phyloP scores from a whole-genome alignment of 2,888 invertebrate genomes.

The Drepanosiphum platanoidis region DNA sequence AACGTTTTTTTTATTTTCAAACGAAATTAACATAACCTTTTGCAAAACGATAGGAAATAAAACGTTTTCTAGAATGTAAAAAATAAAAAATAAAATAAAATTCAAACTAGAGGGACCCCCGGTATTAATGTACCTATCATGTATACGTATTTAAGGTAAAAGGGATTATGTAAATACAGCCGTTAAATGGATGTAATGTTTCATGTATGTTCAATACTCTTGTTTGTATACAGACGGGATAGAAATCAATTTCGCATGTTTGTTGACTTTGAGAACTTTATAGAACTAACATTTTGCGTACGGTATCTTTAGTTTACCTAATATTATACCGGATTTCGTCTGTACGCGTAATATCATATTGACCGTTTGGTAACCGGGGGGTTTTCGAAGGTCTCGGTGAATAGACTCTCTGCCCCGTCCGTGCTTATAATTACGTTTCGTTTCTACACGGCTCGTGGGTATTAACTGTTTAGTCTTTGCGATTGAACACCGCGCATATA shows the following conservation, averaged over 20 bases:
- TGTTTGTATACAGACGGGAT: background rate
- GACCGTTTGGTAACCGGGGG: background rate
- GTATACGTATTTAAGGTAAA: constrained; percentile 6
- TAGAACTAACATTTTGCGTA: background rate
- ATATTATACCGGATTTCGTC: background rate
- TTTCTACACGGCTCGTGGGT: background rate
- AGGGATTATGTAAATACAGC: constrained; percentile 41
- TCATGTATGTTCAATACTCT: constrained; percentile 31
- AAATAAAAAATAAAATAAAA: background rate
- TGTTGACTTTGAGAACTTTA: constrained; percentile 43
- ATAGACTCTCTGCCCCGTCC: background rate
- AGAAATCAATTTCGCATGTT: constrained; percentile 17
- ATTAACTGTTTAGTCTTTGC: background rate
- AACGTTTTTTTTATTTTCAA: constrained; percentile 8
- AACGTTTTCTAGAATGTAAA: background rate
- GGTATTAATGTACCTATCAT: background rate
- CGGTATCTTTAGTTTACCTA: constrained; percentile 2
- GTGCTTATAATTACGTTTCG: background rate
- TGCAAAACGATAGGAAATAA: background rate
- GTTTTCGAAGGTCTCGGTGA: background rate
- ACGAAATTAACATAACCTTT: constrained; percentile 33
- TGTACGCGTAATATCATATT: background rate
- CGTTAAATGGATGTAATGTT: constrained; percentile 25
- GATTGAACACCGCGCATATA: no score
- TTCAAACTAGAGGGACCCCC: background rate